Base-by-base conservation (phyloP, 2,113 vertebrate genomes). In the Chaetodon trifascialis region DNA sequence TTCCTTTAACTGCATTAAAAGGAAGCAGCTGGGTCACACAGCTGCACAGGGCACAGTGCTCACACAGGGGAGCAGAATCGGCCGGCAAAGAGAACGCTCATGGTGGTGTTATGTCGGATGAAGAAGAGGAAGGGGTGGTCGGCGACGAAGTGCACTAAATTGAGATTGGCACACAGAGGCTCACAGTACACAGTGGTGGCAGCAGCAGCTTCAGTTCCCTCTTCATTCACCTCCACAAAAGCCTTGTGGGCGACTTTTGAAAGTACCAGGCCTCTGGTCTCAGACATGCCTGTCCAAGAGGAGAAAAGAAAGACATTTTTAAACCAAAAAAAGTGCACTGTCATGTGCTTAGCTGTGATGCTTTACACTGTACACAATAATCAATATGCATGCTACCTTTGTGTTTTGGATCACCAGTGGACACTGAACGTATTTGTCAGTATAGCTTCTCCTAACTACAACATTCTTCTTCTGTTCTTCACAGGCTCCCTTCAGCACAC, bases 111-210 rank as follows among this genome's bases (percentile, higher is more conserved):
- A 63, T 98, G 94, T 44, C 94, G 89, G 80, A 99, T 97, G 76
- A 97, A 95, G 89, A 97, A 97, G 46, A 98, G 87, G 89, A 99
- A 99, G 56, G 97, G 97, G 23, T 98, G 97, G 54, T 98, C 95
- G 2, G 95, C 97, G 2, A 80, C 78, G 80, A 97, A 96, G 42
- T 71, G 0, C 8, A 1, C 15, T 17, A 30, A 16, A 16, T 1
- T 0, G 8, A 10, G 6, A 9, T 19, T 73, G 7, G 93, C 70
- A 1, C 12, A 92, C 47, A 6, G 54, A 91, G 8, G 79, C 95
- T 36, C 58, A 38, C 7, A 4, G 10, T 10, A 19, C 4, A 3
- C 5, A 38, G 30, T 12, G 30, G 58, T 15, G 40, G 94, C 94
- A 42, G 92, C 96, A 3, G 95, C 88, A 0, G 97, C 97, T 81